Conservation (phyloP, 2,888 invertebrate genomes). For the Drosophila demipolita region DNA sequence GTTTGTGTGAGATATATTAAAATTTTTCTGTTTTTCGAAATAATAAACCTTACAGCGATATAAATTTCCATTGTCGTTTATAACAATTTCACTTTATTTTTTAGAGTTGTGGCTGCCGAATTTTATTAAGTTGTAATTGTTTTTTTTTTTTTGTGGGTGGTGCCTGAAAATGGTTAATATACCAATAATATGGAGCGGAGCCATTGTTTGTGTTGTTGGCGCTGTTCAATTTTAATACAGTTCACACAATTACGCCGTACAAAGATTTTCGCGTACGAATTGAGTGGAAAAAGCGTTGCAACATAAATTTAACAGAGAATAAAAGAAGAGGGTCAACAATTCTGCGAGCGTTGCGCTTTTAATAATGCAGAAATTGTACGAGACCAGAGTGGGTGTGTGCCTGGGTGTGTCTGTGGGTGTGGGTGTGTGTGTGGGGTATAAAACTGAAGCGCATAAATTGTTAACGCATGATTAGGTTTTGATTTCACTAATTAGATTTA, state of each 20-base stretch:
- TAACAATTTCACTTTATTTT: background rate
- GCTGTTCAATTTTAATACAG: slow-evolving; percentile 55
- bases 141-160: background rate
- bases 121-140: slow-evolving; percentile 6
- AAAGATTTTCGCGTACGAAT: slow-evolving; percentile 54
- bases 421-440: slow-evolving; percentile 28
- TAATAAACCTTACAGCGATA: background rate
- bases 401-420: background rate
- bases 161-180: slow-evolving; percentile 7
- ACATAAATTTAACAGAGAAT: slow-evolving; percentile 16
- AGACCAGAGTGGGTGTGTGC: background rate
- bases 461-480: slow-evolving; percentile 77
- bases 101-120: background rate
- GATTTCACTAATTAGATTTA: slow-evolving; percentile 80
- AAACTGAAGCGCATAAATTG: slow-evolving; percentile 77
- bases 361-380: slow-evolving; percentile 43
- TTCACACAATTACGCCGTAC: slow-evolving; percentile 66
- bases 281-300: slow-evolving; percentile 64
- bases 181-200: background rate
- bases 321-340: slow-evolving; percentile 47
- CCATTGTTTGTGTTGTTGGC: background rate
- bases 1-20: background rate
- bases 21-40: background rate
- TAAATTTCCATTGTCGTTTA: background rate
- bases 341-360: slow-evolving; percentile 55